Conservation (phyloP, 2,113 vertebrate species). For the Saccopteryx bilineata region DNA sequence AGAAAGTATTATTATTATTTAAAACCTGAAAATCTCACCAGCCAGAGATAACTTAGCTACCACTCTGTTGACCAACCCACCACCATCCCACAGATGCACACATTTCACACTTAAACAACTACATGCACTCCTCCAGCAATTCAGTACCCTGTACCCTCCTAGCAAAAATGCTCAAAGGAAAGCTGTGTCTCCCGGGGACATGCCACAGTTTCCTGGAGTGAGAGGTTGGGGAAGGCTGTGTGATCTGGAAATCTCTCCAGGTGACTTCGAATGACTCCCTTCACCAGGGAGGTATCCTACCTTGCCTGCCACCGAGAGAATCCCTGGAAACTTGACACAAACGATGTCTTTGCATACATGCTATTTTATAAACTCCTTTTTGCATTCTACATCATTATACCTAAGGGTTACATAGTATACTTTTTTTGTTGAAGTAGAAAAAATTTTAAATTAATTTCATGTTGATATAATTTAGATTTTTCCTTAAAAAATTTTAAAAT, state of each 20-base stretch:
- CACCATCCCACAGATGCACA: fast-evolving
- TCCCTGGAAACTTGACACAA: neutral
- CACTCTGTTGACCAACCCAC: too few species aligned
- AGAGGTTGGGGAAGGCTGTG: neutral
- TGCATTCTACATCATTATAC: neutral
- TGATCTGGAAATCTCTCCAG: neutral
- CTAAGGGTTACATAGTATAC: too few species aligned
- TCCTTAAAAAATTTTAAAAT: neutral
- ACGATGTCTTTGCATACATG: fast-evolving
- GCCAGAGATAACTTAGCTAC: neutral
- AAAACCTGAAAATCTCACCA: constrained; percentile 7
- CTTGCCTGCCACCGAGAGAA: neutral
- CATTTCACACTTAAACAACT: fast-evolving
- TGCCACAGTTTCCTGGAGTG: too few species aligned
- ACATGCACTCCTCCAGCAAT: fast-evolving
- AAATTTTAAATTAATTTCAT: constrained; percentile 38
- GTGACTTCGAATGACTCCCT: neutral
- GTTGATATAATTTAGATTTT: constrained; percentile 10
- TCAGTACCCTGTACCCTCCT: neutral
- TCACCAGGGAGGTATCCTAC: neutral
- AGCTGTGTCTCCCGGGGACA: too few species aligned
- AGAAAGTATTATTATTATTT: neutral
- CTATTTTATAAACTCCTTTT: neutral
- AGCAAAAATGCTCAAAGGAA: neutral
- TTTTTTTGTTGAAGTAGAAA: neutral